Evolutionary conservation across 1,140 invertebrate species (phyloP), one percentile per base, ranked within the genome.

Genomic region (Spodoptera frugiperda): DNA sequence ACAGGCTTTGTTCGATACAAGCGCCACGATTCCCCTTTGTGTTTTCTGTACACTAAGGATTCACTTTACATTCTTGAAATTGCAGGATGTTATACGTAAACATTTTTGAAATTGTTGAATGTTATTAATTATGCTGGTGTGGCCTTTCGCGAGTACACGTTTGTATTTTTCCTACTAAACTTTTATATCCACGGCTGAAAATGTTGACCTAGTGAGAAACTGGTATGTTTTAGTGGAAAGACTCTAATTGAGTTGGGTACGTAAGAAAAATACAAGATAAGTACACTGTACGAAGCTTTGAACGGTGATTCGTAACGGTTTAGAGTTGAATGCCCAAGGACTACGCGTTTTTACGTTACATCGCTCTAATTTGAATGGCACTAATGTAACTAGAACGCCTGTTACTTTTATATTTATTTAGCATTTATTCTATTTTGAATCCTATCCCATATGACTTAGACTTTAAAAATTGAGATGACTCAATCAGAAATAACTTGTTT

Each of bases 281-380:
- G 21, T 21, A 11, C 8, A 33, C 30, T 49, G 12, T 68, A 51
- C 54, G 30, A 14, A 57, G 17, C 44, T 73, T 48, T 76, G 49
- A 67, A 76, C 48, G 54, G 25, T 77, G 55, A 77, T 77, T 70
- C 54, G 46, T 77, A 71, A 77, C 75, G 67, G 65, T 70, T 68
- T 44, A 30, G 54, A 49, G 75, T 70, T 70, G 65, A 77, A 77
- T 61, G 67, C 51, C 54, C 75, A 77, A 76, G 74, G 74, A 77
- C 65, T 59, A 55, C 33, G 63, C 53, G 44, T 70, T 77, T 77
- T 77, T 71, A 70, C 44, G 39, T 57, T 61, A 57, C 65, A 70
- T 77, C 67, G 65, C 12, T n/a, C 65, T 70, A 59, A 71, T 59
- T 68, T 71, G 54, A 77, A 68, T 77, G 39, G 54, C 55, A 55